Evolutionary conservation across 2,113 vertebrate genomes (phyloP).

Genomic region (Stegostoma tigrinum): DNA sequence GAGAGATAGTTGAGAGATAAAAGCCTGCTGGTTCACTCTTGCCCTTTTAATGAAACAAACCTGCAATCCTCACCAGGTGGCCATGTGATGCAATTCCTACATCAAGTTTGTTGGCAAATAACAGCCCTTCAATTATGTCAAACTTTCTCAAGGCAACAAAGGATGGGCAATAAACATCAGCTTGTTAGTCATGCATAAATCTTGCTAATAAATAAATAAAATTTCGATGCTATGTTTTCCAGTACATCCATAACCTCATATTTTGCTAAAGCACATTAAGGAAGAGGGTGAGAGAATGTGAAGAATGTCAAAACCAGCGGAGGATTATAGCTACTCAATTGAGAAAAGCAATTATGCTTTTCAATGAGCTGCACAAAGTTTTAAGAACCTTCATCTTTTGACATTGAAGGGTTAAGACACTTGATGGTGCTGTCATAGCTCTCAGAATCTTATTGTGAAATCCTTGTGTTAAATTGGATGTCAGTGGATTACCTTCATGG

Average conservation of each 20-base stretch:
- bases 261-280: neutral
- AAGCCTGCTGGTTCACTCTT: neutral
- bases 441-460: conserved; percentile 24
- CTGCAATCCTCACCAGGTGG: neutral
- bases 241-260: neutral
- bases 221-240: neutral
- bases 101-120: neutral
- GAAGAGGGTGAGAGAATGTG: neutral
- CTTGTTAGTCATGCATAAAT: neutral
- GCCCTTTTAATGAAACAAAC: neutral
- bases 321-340: neutral
- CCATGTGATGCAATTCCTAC: neutral
- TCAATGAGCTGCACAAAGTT: conserved; percentile 5
- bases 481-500: conserved; percentile 33
- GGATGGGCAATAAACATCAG: neutral
- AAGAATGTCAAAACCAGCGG: neutral
- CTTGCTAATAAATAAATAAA: neutral
- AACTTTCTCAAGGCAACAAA: neutral
- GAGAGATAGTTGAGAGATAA: neutral
- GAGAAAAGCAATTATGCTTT: conserved; percentile 24
- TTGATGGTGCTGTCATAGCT: conserved; percentile 24
- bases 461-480: conserved; percentile 37
- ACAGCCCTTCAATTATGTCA: neutral
- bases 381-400: conserved; percentile 31
- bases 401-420: conserved; percentile 36